Base-by-base conservation (phyloP, 2,797 vertebrate species). In the Sternarchorhynchus goeldii region DNA sequence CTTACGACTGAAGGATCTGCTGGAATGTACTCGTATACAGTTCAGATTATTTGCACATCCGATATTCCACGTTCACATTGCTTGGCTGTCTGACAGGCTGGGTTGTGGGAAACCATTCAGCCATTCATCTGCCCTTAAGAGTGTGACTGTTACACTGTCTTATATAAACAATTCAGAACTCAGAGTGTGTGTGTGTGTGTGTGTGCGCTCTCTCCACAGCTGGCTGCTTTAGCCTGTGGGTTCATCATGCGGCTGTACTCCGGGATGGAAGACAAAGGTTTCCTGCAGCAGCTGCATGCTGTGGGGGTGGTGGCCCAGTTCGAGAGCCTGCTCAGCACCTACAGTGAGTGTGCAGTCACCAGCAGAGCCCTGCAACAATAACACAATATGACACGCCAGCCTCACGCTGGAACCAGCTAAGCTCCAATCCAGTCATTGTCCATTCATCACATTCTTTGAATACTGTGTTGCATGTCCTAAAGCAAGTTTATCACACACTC, bases 241-340 rank as follows among this genome's bases (percentile, higher is more conserved):
- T 99, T 98, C 45, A 90, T 96, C 85, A 96, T 98, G 91, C 95
- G 94, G 78, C 70, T 99, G 71, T 96, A 97, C 18, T 92, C 96
- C 3, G 93, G 95, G 89, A 89, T 97, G 86, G 92, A 92, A 3
- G 97, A 98, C 85, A 94, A 95, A 86, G 91, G 91, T 76, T 99
- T 99, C 89, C 92, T 98, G 18, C 93, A 90, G 78, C 98, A 99
- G 88, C 96, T 99, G 73, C 94, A 96, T 76, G 93, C 93, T 0
- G 95, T 97, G 68, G 98, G 98, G 12, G 85, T 99, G 82, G 88
- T 99, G 2, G 96, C 96, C 58, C 96, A 99, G 73, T 99, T 97
- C 73, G 97, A 99, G 91, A 96, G 98, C 79, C 93, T 99, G 25
- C 95, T 99, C 66, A 99, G 98, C 83, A 99, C 96, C 0, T 98